Conservation (phyloP, 2,888 invertebrate genomes). For the Drosophila engyochracea region DNA sequence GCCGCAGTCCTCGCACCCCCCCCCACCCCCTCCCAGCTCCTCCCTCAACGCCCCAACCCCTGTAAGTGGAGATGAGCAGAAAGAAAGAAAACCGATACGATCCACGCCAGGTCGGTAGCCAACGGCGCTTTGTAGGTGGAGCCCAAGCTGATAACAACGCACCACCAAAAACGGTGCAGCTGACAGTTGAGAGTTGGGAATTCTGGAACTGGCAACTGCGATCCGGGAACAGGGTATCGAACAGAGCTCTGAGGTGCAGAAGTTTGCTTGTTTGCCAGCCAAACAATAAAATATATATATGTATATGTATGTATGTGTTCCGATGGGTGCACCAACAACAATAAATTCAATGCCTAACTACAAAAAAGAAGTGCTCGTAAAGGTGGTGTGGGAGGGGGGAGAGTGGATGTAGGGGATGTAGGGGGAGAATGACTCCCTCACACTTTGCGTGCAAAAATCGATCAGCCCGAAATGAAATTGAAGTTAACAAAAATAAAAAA, state of each 20-base stretch:
- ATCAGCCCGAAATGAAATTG: conserved; percentile 80
- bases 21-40: background rate
- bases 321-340: conserved; percentile 58
- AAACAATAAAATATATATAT: conserved; percentile 70
- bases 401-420: background rate
- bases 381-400: background rate
- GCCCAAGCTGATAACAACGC: conserved; percentile 70
- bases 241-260: conserved; percentile 63
- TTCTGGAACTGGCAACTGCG: background rate
- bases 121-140: conserved; percentile 75
- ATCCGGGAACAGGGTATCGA: background rate
- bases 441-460: conserved; percentile 83
- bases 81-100: conserved; percentile 20
- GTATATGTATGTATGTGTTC: conserved; percentile 17
- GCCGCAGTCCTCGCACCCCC: background rate
- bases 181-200: conserved; percentile 24
- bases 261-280: conserved; percentile 63
- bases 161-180: conserved; percentile 44
- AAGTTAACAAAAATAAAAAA: conserved; percentile 48
- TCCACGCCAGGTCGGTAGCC: conserved; percentile 58
- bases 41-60: background rate
- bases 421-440: conserved; percentile 58
- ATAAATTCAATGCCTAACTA: conserved; percentile 78
- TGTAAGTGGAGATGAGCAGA: conserved; percentile 20
- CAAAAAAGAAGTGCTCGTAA: conserved; percentile 28